These are phyloP conservation scores for Eubasilissa regina DNA, from an alignment of 1,140 invertebrate species.

Conservation along the genomic window DNA sequence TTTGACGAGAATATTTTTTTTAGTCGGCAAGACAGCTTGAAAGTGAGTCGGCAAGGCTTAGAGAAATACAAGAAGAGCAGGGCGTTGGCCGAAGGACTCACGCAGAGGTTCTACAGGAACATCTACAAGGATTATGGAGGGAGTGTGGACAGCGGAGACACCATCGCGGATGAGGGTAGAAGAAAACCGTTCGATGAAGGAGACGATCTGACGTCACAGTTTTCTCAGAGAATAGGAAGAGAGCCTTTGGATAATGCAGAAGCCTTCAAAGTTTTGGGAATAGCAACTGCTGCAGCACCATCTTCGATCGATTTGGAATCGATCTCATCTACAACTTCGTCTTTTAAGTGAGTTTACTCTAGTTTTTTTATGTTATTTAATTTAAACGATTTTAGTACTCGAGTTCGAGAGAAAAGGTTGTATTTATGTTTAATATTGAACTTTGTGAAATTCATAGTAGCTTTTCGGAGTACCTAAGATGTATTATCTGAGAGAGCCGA, in stretches of 20 bases:
- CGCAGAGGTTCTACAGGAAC: constrained; percentile 55
- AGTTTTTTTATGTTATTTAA: too few species aligned
- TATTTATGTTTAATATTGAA: too few species aligned
- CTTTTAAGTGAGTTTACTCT: constrained; percentile 45
- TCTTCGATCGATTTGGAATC: constrained; percentile 37
- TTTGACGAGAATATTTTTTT: constrained; percentile 22
- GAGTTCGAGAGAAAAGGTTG: too few species aligned
- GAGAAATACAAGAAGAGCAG: constrained; percentile 52
- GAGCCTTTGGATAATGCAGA: constrained; percentile 11
- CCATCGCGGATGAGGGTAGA: background rate
- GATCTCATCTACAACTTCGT: constrained; percentile 33
- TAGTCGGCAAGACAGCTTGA: constrained; percentile 24
- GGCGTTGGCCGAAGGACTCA: constrained; percentile 45
- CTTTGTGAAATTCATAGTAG: too few species aligned
- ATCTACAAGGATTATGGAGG: constrained; percentile 38
- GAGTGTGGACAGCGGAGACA: constrained; percentile 39
- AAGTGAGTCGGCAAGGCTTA: constrained; percentile 20
- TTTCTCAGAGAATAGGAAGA: constrained; percentile 7
- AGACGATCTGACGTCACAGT: background rate
- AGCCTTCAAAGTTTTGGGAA: constrained; percentile 47
- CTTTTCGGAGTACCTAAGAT: too few species aligned
- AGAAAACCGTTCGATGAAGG: constrained; percentile 3
- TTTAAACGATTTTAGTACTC: too few species aligned
- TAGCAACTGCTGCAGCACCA: background rate
- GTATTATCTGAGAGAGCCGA: too few species aligned